Evolutionary conservation across 53 echinoderm and acorn worm genomes (phyloP), one percentile per base, ranked within the genome.

Genomic region (Antedon mediterranea): DNA sequence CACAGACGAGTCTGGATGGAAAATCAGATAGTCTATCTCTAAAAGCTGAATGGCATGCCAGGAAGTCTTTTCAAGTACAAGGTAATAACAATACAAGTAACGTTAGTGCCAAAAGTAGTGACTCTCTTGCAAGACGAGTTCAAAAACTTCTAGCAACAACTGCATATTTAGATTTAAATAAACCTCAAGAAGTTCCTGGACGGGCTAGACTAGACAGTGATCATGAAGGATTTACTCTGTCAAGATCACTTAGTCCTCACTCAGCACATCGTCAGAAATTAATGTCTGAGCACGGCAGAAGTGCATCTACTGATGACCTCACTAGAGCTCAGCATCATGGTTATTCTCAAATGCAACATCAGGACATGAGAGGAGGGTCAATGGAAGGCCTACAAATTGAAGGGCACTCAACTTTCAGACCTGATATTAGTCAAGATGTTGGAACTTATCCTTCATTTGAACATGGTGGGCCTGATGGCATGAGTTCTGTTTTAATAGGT

Each of bases 91-190:
- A n/a, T n/a, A 30, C 28, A 32, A 76, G 76, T 76, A 34, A 29
- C 28, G 76, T 33, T 0, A 76, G 32, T 76, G 76, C 34, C 28
- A 31, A 23, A 73, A 76, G 76, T 33, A 33, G 23, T 20, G 98
- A 90, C 79, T 82, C 98, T 26, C 82, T 98, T n/a, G 88, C 89
- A 34, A 80, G 86, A 29, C 88, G 90, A 75, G 98, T 93, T 29
- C 93, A 98, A 71, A 79, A 90, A 32, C 83, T 95, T 28, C 81
- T 95, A 28, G 85, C 79, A 31, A 84, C 80, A 75, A 88, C 91
- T 14, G 86, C 85, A 14, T 85, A 91, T 70, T 73, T 82, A 31
- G 94, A 79, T 42, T 85, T 79, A 79, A 82, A 81, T 82, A 71
- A 71, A 72, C 32, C 76, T 57, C 89, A 83, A 33, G 72, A 77